Percentiles rank a stretch among this genome's conserved stretches.
Conservation (phyloP, 2,888 invertebrate species). For the Spodoptera exigua region DNA sequence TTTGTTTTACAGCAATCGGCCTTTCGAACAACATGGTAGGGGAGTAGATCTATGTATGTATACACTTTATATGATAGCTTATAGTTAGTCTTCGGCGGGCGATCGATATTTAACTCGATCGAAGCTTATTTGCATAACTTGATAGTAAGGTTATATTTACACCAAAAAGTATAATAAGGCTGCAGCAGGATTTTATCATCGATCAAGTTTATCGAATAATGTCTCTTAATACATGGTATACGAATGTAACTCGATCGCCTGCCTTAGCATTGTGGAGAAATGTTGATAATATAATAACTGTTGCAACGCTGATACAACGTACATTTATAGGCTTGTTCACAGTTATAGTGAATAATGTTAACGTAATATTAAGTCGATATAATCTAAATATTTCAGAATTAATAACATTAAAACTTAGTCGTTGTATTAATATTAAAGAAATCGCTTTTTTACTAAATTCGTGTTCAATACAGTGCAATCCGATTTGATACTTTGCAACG, state of each 20-base stretch:
- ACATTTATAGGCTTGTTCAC: constrained; percentile 19
- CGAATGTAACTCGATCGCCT: constrained; percentile 9
- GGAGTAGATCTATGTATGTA: constrained; percentile 13
- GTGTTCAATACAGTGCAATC: constrained; percentile 35
- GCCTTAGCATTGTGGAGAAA: constrained; percentile 30
- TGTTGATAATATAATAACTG: constrained; percentile 19
- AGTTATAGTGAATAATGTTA: constrained; percentile 40
- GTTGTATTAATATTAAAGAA: constrained; percentile 21
- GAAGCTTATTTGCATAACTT: not conserved
- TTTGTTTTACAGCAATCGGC: constrained; percentile 7
- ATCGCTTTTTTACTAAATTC: constrained; percentile 16
- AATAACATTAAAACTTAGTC: constrained; percentile 25
- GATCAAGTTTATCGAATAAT: too few relatives aligned
- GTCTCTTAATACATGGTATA: not conserved
- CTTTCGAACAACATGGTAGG: constrained; percentile 11
- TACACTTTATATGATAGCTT: constrained; percentile 18
- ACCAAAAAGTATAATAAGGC: too few relatives aligned
- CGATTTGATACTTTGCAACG: constrained; percentile 10
- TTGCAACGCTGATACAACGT: constrained; percentile 28
- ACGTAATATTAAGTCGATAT: constrained; percentile 33
- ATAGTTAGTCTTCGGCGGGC: constrained; percentile 22
- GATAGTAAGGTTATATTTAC: too few relatives aligned
- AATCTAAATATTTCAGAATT: constrained; percentile 23
- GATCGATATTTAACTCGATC: constrained; percentile 17
- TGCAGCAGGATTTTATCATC: too few relatives aligned